Base-by-base conservation (phyloP, 2,797 vertebrate species). In the Sciaenops ocellatus region DNA sequence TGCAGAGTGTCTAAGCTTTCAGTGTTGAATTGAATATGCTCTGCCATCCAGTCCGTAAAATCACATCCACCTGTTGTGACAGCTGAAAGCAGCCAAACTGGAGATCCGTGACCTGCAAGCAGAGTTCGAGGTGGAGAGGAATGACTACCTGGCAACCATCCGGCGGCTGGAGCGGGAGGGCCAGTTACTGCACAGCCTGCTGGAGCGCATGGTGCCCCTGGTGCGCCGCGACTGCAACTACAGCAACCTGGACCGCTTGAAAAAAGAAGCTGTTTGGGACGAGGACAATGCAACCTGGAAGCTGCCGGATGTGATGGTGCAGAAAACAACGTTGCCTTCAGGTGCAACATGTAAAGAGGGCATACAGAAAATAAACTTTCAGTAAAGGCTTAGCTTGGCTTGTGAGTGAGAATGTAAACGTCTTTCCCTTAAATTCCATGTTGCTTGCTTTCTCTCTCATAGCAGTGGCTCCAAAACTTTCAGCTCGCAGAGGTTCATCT, bases 91-190 rank as follows among this genome's bases (percentile, higher is more conserved):
- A 10, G 97, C 97, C 0, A 93, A 96, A 87, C 93, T 96, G 1
- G 96, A 99, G 94, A 98, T 98, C 91, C 94, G 94, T 22, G 97
- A 98, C 64, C 94, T 98, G 82, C 97, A 98, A 90, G 89, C 93
- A 0, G 97, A 98, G 90, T 98, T 98, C 46, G 96, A 97, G 88
- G 92, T 94, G 61, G 97, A 98, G 82, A 96, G 96, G 70, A 94
- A 96, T 0, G 96, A 97, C 85, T 97, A 97, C 85, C 91, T 97
- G 85, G 89, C 93, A 24, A 96, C 94, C 56, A 96, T 98, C 84
- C 93, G 94, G 9, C 88, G 93, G 46, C 94, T 97, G 88, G 97
- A 98, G 79, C 80, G 84, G 2, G 97, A 98, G 24, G 91, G 90
- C 12, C 84, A 95, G 91, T 93, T 99, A 3, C 91, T 95, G 79